A percentile compares a stretch with the other conserved stretches of the same genome.
Conservation (phyloP, 2,113 vertebrate genomes). For the Pantherophis guttatus region DNA sequence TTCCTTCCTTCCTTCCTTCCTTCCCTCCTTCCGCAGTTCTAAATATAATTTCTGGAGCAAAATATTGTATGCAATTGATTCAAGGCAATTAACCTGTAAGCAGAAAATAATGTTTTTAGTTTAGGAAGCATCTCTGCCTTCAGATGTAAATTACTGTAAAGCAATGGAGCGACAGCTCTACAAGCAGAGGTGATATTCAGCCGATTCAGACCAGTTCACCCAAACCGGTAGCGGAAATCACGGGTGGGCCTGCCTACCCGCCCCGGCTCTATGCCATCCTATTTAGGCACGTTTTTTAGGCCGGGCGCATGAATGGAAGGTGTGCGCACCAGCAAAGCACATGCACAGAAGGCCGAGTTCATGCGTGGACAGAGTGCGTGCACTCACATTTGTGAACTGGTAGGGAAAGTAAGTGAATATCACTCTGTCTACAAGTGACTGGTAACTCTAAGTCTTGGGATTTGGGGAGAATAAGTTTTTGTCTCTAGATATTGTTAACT, state of each 20-base stretch:
- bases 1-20: neutral
- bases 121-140: neutral
- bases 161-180: neutral
- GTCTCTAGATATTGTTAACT: neutral
- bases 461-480: neutral
- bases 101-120: neutral
- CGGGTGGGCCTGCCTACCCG: no score
- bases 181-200: neutral
- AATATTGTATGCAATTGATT: neutral
- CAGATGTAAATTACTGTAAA: neutral
- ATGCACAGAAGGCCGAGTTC: no score
- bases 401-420: no score
- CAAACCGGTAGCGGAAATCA: no score
- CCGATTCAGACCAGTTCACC: no score
- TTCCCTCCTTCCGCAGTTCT: no score
- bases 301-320: no score
- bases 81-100: neutral
- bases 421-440: neutral
- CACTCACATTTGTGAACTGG: no score
- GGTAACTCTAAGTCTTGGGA: neutral
- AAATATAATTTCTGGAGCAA: neutral
- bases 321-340: no score
- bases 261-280: no score
- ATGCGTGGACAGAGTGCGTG: no score
- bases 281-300: no score